Percentiles rank a stretch among this genome's conserved stretches.
Evolutionary conservation across 2,113 vertebrate species (phyloP).

Genomic region (Prionailurus viverrinus): DNA sequence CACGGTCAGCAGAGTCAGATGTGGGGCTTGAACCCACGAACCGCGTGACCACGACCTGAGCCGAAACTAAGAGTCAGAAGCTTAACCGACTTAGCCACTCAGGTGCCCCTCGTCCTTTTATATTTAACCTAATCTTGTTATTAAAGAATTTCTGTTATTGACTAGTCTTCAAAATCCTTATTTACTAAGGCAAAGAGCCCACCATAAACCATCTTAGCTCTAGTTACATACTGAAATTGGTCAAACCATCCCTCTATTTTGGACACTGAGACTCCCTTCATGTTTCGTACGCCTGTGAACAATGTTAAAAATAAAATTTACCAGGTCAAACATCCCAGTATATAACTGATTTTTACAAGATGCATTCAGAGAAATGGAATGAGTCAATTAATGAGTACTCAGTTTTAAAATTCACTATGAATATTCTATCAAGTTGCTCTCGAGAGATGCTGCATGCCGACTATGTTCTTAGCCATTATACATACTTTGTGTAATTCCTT

Average conservation of each 20-base stretch:
- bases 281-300: neutral
- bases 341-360: neutral
- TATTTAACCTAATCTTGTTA: neutral
- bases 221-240: neutral
- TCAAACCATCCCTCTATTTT: neutral
- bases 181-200: neutral
- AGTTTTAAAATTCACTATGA: neutral
- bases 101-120: neutral
- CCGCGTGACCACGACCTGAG: no score
- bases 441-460: neutral
- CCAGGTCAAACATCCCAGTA: neutral
- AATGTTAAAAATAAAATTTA: neutral
- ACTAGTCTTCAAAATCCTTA: neutral
- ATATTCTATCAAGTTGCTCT: neutral
- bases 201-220: neutral
- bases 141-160: neutral
- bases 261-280: neutral
- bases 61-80: no score
- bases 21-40: no score
- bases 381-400: neutral
- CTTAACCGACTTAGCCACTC: no score
- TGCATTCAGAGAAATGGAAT: neutral
- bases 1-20: no score
- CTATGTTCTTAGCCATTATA: neutral
- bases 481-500: neutral